Evolutionary conservation across 1,140 invertebrate species (phyloP).

Genomic region (Aphelenchoides besseyi): DNA sequence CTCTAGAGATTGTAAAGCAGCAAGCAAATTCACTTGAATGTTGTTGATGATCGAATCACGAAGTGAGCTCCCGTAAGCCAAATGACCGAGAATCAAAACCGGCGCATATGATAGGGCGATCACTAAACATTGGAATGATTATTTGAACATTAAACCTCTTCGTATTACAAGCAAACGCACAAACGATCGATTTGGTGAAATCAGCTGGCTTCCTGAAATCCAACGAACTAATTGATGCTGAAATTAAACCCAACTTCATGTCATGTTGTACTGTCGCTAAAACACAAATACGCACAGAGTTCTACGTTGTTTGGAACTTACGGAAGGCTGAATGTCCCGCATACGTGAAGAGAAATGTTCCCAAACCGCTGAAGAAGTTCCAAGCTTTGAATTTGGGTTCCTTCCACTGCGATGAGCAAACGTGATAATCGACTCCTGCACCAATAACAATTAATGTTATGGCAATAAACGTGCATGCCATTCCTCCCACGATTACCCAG

Average conservation of each 20-base stretch:
- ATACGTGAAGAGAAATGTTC: slow-evolving; percentile 64
- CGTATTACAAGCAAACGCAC: slow-evolving; percentile 3
- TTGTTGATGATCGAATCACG: slow-evolving; percentile 59
- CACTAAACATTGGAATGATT: neutral
- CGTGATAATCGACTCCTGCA: neutral
- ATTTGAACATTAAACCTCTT: neutral
- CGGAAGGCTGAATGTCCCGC: slow-evolving; percentile 65
- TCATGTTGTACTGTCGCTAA: no score
- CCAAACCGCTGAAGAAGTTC: slow-evolving; percentile 63
- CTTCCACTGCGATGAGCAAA: neutral
- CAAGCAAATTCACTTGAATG: slow-evolving; percentile 50
- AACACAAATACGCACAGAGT: no score
- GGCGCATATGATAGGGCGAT: slow-evolving; percentile 24
- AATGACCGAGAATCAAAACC: slow-evolving; percentile 44
- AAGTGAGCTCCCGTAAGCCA: slow-evolving; percentile 54
- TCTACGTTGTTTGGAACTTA: no score
- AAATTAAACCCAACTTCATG: neutral
- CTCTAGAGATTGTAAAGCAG: slow-evolving; percentile 41
- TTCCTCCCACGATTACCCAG: slow-evolving; percentile 16
- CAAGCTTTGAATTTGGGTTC: slow-evolving; percentile 37
- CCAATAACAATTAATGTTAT: slow-evolving; percentile 11
- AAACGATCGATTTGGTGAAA: neutral
- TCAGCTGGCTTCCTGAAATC: neutral
- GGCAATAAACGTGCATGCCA: slow-evolving; percentile 11
- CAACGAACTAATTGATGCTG: neutral